Evolutionary conservation across 2,797 vertebrate genomes (phyloP), one percentile per base, ranked within the genome.

Genomic region (Huso huso): DNA sequence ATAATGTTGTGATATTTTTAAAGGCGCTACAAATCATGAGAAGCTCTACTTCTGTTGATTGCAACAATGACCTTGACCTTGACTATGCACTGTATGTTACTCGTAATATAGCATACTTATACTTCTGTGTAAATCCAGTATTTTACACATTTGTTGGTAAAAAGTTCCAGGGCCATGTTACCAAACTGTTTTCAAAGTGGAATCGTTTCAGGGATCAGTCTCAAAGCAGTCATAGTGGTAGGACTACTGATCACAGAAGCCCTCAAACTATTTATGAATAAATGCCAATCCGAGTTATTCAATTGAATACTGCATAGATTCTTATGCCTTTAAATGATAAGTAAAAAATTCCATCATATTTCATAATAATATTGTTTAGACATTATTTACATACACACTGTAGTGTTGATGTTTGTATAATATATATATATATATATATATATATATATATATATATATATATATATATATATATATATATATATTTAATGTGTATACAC

Each of bases 121-220:
- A 92, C 67, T 88, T 89, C 70, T 90, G 88, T 73, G 83, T 91
- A 48, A 88, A 87, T 67, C 90, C 91, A 0, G 69, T 92, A 10
- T 89, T 92, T 72, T 92, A 92, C 71, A 90, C 89, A 0, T 91
- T 92, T 48, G 70, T 91, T 15, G 90, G 90, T 0, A 90, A 89
- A 73, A 90, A 90, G 75, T 92, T 92, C 67, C 88, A 89, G 67
- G 83, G 70, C 10, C 87, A 91, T 68, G 84, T 91, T 65, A 74
- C 59, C 10, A 79, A 75, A 64, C 65, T 89, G 62, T 8, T 91
- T 8, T 69, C 69, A 0, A 85, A 79, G 51, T 80, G 66, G 48
- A 64, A 86, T 1, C 83, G 84, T 64, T 68, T 89, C 70, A 82
- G 83, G 76, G 72, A 51, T 55, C 75, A 75, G 55, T 63, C 84